Conservation (phyloP, 2,888 invertebrate genomes). For the Arge pagana region DNA sequence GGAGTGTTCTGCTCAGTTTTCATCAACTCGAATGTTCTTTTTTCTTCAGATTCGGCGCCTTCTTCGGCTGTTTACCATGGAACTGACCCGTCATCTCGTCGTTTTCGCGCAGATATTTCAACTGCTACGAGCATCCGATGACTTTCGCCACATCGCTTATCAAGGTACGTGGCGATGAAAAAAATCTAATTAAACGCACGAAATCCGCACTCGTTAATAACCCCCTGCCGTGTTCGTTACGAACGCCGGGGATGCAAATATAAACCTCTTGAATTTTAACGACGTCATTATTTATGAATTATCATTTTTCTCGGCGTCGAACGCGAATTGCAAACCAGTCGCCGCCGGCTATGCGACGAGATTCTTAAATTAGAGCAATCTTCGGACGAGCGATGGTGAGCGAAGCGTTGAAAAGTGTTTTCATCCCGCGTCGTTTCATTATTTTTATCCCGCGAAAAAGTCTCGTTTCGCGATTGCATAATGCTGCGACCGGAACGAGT, state of each 20-base stretch:
- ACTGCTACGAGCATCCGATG: slow-evolving; percentile 34
- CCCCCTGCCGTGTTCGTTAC: too few species aligned
- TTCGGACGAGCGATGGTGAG: slow-evolving; percentile 5
- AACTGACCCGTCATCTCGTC: slow-evolving; percentile 1
- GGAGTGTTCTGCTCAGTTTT: too few species aligned
- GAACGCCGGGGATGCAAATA: too few species aligned
- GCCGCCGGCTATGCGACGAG: too few species aligned
- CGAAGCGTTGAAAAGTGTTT: too few species aligned
- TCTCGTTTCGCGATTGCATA: too few species aligned
- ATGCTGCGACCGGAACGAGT: neutral
- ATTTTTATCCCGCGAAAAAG: neutral
- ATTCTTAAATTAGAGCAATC: too few species aligned
- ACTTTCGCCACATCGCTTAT: slow-evolving; percentile 52
- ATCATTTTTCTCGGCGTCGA: too few species aligned
- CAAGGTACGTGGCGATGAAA: slow-evolving; percentile 40
- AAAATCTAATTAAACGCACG: slow-evolving; percentile 10
- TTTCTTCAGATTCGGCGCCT: neutral
- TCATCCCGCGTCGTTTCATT: slow-evolving; percentile 6
- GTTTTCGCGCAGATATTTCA: slow-evolving; percentile 33
- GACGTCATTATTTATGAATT: too few species aligned
- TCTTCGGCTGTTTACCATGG: neutral
- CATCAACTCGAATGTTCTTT: too few species aligned
- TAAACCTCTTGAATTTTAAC: too few species aligned
- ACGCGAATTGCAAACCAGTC: too few species aligned
- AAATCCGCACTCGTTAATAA: slow-evolving; percentile 1